These are phyloP conservation scores for Orientallactaga bullata DNA, from an alignment of 2,113 vertebrate genomes.

Conservation along the genomic window DNA sequence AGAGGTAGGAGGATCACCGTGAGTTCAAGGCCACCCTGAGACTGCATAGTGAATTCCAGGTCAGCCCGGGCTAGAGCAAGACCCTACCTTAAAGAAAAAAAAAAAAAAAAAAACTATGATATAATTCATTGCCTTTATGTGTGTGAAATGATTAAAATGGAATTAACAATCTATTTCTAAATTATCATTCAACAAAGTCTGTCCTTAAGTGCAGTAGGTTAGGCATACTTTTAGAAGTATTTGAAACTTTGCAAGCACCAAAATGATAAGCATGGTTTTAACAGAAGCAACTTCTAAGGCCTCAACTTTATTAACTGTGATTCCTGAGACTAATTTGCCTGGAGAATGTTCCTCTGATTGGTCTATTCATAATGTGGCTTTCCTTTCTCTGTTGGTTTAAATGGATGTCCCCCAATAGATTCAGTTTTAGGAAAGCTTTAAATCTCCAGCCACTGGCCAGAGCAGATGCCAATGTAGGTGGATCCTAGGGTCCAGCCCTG, in stretches of 20 bases:
- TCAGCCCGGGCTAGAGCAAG: too few relatives aligned
- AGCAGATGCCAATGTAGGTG: too few relatives aligned
- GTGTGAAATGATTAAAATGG: conserved; percentile 39
- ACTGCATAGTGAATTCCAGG: too few relatives aligned
- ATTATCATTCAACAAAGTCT: conserved; percentile 10
- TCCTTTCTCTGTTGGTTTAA: too few relatives aligned
- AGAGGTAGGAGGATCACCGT: too few relatives aligned
- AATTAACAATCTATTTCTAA: conserved; percentile 40
- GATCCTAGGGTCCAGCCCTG: too few relatives aligned
- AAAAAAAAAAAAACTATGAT: neutral
- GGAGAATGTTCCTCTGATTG: conserved; percentile 29
- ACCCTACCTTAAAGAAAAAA: too few relatives aligned
- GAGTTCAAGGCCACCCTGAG: too few relatives aligned
- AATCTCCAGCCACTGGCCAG: too few relatives aligned
- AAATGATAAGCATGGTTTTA: neutral
- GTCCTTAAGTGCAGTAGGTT: conserved; percentile 19
- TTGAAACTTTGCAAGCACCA: conserved; percentile 21
- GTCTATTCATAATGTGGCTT: neutral
- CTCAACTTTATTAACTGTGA: conserved; percentile 7
- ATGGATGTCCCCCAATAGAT: too few relatives aligned
- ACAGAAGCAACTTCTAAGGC: conserved; percentile 33
- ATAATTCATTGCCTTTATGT: conserved; percentile 13
- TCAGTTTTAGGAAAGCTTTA: too few relatives aligned
- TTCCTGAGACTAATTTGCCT: neutral
- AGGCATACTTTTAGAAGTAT: neutral